These are phyloP conservation scores for Eospalax fontanierii DNA, from an alignment of 2,797 vertebrate genomes.

Conservation along the genomic window DNA sequence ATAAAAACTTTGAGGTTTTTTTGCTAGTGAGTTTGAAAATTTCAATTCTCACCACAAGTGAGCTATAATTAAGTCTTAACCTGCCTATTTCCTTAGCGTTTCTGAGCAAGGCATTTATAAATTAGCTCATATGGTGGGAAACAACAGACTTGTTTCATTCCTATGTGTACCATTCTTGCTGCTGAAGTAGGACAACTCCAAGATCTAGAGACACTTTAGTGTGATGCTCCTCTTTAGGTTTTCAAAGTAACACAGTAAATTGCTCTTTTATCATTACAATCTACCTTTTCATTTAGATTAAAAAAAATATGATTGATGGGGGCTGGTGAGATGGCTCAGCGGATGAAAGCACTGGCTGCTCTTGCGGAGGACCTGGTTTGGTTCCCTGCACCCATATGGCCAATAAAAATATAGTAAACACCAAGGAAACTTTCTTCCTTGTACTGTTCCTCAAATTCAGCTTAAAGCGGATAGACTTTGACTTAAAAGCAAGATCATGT, in stretches of 20 bases:
- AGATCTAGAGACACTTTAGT: not conserved
- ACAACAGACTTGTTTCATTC: not conserved
- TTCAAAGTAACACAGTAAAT: too few relatives aligned
- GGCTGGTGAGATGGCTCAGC: too few relatives aligned
- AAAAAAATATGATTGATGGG: too few relatives aligned
- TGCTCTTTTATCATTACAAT: too few relatives aligned
- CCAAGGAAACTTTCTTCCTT: slow-evolving; percentile 20
- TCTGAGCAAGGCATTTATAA: not conserved
- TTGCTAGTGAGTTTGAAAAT: slow-evolving; percentile 12
- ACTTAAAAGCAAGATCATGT: slow-evolving; percentile 40
- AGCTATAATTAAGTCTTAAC: slow-evolving; percentile 1
- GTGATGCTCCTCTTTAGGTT: not conserved
- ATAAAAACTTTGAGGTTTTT: slow-evolving; percentile 23
- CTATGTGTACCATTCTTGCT: not conserved
- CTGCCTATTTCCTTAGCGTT: not conserved
- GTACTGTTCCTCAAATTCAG: slow-evolving; percentile 8
- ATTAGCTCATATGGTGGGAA: slow-evolving; percentile 2
- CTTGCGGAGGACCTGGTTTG: too few relatives aligned
- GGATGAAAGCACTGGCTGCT: too few relatives aligned
- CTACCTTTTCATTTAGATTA: too few relatives aligned
- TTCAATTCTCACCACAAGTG: slow-evolving; percentile 24
- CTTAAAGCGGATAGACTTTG: not conserved
- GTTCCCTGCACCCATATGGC: too few relatives aligned
- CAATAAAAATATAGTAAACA: too few relatives aligned
- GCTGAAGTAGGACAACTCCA: slow-evolving; percentile 5